Base-by-base conservation (phyloP, 2,113 vertebrate genomes). In the Entosphenus tridentatus region DNA sequence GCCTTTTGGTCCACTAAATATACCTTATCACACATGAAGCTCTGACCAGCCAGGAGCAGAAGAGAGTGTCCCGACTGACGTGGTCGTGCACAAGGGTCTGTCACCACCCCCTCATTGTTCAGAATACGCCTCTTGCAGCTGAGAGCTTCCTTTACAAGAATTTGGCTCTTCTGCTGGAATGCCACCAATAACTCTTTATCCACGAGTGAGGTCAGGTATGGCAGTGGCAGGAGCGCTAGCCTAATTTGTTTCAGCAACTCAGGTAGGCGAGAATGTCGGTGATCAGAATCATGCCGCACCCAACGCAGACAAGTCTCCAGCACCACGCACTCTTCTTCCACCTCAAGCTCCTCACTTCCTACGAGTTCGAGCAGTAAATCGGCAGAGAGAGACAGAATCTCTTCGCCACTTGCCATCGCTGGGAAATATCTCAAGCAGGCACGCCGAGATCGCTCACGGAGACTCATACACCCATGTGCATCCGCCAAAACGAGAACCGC, bases 401-500 rank as follows among this genome's bases (percentile, higher is more conserved):
- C 85, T 70, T 85, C 83, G 0, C 82, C 83, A 69, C 71, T 77
- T 71, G 80, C 81, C 54, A 86, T 79, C 7, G 77, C 77, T 0
- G 83, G 80, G 55, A 86, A 86, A 76, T 84, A 78, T 1, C 82
- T 81, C 67, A 86, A 74, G 70, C 84, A 86, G 82, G 85, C 84
- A 57, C 79, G 76, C 84, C 84, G 85, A 4, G 85, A 84, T 71
- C 84, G 77, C 74, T 86, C 84, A 5, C 82, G 82, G 58, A 86
- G 77, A 69, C 81, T 76, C 71, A 82, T 81, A 69, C 85, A 86
- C 74, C 80, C 81, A 71, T 84, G 84, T 62, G 84, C 83, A 9
- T 86, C 84, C 0, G 84, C 85, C 68, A 86, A 79, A 59, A 85
- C 76, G 83, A 86, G 83, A 83, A 85, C 85, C n/a, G 83, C 83